Base-by-base conservation (phyloP, 2,888 invertebrate genomes). In the Pristionchus arcanus region DNA sequence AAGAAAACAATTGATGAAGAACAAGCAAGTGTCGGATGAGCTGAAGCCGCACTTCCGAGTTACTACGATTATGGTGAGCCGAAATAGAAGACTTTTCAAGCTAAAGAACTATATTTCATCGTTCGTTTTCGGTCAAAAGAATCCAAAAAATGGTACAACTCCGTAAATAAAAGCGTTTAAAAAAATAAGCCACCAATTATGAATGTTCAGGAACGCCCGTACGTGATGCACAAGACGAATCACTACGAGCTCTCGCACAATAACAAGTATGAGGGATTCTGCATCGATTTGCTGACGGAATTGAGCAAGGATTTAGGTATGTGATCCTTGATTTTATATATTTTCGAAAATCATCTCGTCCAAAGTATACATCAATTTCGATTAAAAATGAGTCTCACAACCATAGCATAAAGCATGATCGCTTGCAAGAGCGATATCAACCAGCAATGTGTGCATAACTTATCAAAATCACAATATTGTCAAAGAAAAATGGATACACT, bases 251-350 rank as follows among this genome's bases (percentile, higher is more conserved):
- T 94, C 55, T 92, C 95, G 89, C 94, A 95, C 87, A 97, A 97
- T 95, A 96, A 96, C 92, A 96, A 97, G 90, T 97, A 97, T 96
- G 97, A 97, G 95, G 97, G 97, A 88, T 97, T 97, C 95, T 97
- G 97, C 95, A 97, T 97, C 91, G 97, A 97, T 95, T 96, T 97
- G 83, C 96, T 97, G 92, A 96, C 97, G 31, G 94, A 94, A 66
- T 89, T 95, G 53, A 92, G 94, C 19, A 92, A 92, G 68, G 95
- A 95, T 90, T 90, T 95, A 15, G 95, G 94, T 91, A 63, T 21
- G 87, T 49, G 7, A 9, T 13, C 0, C 21, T 25, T 21, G 7
- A 11, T 59, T 85, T 19, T 7, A n/a, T n/a, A n/a, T 49, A 49
- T 49, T 49, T 49, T 11, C 9, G 13, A 49, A 49, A 7, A 49